Evolutionary conservation across 2,888 invertebrate species (phyloP), one percentile per base, ranked within the genome.

Genomic region (Ligdia adustata): DNA sequence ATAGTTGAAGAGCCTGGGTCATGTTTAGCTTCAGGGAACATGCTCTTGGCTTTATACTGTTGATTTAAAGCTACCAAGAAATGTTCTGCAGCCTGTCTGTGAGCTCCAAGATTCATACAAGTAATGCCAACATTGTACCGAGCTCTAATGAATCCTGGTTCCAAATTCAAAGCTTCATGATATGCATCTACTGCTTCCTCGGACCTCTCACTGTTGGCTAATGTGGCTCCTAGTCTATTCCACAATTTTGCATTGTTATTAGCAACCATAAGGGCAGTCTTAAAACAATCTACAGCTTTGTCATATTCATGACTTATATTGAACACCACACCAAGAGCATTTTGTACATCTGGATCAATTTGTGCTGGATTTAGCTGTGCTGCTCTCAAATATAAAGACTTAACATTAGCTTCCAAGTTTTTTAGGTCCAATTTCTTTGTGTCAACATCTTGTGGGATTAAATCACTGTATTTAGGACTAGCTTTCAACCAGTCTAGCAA

Each of bases 151-250:
- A 97, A 99, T 1, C 99, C 99, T 3, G 99, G 99, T 52, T 97
- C 95, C 35, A 99, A 89, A 72, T 95, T 93, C 37, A 99, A 90
- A 22, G 99, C 98, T 68, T 94, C 93, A 72, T 97, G 95, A 79
- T 99, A 99, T 0, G 99, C 99, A 58, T 97, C 95, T 4, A 99
- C 96, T 2, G 99, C 99, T 89, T 99, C 98, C 69, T 98, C 98
- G 20, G 98, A 96, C 57, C 95, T 93, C 39, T 96, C 96, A 57
- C 98, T 97, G 80, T 99, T 99, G 7, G 99, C 99, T 66, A 99
- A 86, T 31, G 99, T 98, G 18, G 99, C 99, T 39, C 99, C 99
- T 16, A 99, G 91, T 64, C 98, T 94, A 82, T 99, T 99, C 99
- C 99, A 99, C 38, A 98, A 81, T 70, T 97, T 94, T 3, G 98